Evolutionary conservation across 2,797 vertebrate species (phyloP).

Genomic region (Pseudopleuronectes americanus): DNA sequence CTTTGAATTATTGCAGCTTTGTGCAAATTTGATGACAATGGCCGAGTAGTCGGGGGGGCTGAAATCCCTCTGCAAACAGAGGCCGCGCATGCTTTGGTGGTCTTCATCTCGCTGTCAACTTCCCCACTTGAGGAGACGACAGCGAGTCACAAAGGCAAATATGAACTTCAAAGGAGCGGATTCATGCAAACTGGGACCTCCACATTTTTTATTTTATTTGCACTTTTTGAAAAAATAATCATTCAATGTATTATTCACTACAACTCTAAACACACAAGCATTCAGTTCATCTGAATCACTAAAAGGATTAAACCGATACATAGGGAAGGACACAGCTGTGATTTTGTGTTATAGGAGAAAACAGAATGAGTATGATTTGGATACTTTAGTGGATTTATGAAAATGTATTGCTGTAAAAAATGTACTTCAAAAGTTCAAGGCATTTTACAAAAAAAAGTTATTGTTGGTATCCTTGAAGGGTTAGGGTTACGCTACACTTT

Average conservation of each 20-base stretch:
- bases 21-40: conserved; percentile 77
- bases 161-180: conserved; percentile 42
- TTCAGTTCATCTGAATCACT: too few relatives aligned
- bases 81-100: conserved; percentile 58
- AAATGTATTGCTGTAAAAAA: too few relatives aligned
- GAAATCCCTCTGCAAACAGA: conserved; percentile 68
- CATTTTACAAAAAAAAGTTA: too few relatives aligned
- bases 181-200: conserved; percentile 7
- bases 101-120: conserved; percentile 66
- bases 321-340: too few relatives aligned
- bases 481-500: too few relatives aligned
- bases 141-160: conserved; percentile 11
- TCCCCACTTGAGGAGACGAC: conserved; percentile 37
- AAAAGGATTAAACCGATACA: too few relatives aligned
- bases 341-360: too few relatives aligned
- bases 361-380: too few relatives aligned
- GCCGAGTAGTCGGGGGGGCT: conserved; percentile 63
- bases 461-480: too few relatives aligned
- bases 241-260: not conserved
- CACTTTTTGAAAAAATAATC: not conserved
- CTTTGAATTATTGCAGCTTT: conserved; percentile 79
- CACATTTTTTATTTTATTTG: not conserved
- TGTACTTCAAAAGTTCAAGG: too few relatives aligned
- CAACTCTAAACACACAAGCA: not conserved
- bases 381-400: too few relatives aligned